Conservation (phyloP, 1,140 invertebrate species). For the Galleria mellonella region DNA sequence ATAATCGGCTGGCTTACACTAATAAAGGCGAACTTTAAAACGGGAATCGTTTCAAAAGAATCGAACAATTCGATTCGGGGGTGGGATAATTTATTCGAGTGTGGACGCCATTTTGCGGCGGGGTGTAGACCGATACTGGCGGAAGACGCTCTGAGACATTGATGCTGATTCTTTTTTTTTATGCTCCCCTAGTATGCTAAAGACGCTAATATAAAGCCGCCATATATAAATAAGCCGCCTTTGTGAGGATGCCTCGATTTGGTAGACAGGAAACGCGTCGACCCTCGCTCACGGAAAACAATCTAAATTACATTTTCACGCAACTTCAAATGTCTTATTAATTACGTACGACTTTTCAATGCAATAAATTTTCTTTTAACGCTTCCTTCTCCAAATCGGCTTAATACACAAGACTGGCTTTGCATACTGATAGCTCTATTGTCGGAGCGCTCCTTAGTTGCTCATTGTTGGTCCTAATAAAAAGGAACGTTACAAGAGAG, state of each 20-base stretch:
- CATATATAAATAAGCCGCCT: slow-evolving; percentile 70
- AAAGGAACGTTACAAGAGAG: slow-evolving; percentile 1
- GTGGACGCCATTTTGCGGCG: slow-evolving; percentile 71
- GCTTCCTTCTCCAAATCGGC: slow-evolving; percentile 53
- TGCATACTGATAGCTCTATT: slow-evolving; percentile 50
- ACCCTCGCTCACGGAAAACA: slow-evolving; percentile 63
- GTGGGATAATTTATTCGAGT: slow-evolving; percentile 72
- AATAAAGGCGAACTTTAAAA: slow-evolving; percentile 69
- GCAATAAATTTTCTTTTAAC: slow-evolving; percentile 73
- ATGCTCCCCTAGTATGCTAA: slow-evolving; percentile 67
- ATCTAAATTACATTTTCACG: slow-evolving; percentile 75
- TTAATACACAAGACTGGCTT: slow-evolving; percentile 52
- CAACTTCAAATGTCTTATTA: slow-evolving; percentile 75
- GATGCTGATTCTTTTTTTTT: slow-evolving; percentile 73
- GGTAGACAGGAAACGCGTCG: slow-evolving; percentile 47
- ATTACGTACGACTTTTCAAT: slow-evolving; percentile 70
- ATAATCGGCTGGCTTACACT: slow-evolving; percentile 73
- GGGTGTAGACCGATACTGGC: slow-evolving; percentile 48
- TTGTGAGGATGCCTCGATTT: slow-evolving; percentile 53
- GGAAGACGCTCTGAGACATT: slow-evolving; percentile 70
- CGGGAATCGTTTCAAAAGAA: slow-evolving; percentile 65
- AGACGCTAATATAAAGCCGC: slow-evolving; percentile 71
- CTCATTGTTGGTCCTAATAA: slow-evolving; percentile 11
- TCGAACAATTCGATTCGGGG: slow-evolving; percentile 66
- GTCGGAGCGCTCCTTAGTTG: slow-evolving; percentile 9